Base-by-base conservation (phyloP, 1,140 invertebrate species). In the Cyclina sinensis region DNA sequence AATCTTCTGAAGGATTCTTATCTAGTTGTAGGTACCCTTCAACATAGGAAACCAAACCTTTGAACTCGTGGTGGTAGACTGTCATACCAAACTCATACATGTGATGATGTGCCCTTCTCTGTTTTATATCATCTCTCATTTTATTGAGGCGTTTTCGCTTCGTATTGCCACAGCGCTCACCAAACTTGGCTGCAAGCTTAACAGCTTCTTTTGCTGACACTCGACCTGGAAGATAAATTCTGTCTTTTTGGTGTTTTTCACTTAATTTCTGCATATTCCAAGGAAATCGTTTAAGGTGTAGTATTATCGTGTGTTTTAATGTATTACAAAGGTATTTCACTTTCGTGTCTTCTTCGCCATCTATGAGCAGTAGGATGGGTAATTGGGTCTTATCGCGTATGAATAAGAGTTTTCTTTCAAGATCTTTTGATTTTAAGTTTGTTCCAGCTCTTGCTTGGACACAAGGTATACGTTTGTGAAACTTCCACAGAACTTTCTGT, bases 341-440 rank as follows among this genome's bases (percentile, higher is more conserved):
- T 35, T 83, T 89, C 14, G 82, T 43, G 70, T 93, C 92, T 7
- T 93, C 92, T 79, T 92, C 92, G 16, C 91, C 92, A 57, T 93
- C 92, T 32, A 93, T 74, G 0, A 93, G 78, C 12, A 90, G 24
- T 48, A 92, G 51, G 0, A 91, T 85, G 24, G 90, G 80, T 83
- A 82, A 35, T 16, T 88, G 48, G 78, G 90, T 89, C 82, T 86
- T 85, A 27, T 86, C 82, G 78, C 88, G 62, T 12, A 90, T 74
- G 46, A 90, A 89, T 39, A 62, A 79, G 65, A 89, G 43, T 48
- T 86, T 89, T 62, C 73, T 48, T 35, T 35, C 46, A 14, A 89
- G 24, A 30, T 79, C 76, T 76, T 81, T 16, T 24, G 24, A 51
- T 51, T 59, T 39, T 5, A 70, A 74, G 32, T 54, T 16, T 0